Evolutionary conservation across 2,888 invertebrate genomes (phyloP), one percentile per base, ranked within the genome.

Genomic region (Stramonita haemastoma): DNA sequence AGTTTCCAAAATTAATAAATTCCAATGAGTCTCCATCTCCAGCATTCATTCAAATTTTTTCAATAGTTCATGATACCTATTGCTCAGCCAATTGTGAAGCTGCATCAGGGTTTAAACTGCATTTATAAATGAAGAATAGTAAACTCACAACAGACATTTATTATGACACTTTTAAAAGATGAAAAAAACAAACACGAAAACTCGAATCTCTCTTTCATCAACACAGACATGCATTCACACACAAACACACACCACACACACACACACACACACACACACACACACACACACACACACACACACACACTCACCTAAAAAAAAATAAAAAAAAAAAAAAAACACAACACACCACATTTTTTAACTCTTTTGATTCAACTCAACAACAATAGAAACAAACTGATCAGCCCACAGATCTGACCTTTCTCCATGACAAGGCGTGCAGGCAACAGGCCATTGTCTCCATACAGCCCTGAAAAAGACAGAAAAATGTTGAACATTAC

Each of bases 371-470:
- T 66, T 66, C 66, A 60, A 11, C 13, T 46, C 4, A 46, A 46
- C 46, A 5, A 46, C 46, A n/a, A n/a, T n/a, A n/a, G n/a, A n/a
- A n/a, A 46, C 46, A 8, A 46, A 46, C 46, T 46, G 46, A 46
- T 46, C 46, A 46, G 46, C 46, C 2, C 46, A 46, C 46, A 46
- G 46, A 46, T 46, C 86, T 91, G 91, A 95, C 95, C 94, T 93
- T 93, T 93, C n/a, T 93, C 91, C 57, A 95, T 88, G 34, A 94
- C 94, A 84, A 95, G 92, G 89, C 94, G 94, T 56, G 97, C 97
- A 88, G 98, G 98, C 90, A 97, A 94, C 89, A 98, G 96, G 87
- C 98, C 98, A 97, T 97, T 97, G 94, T 97, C 97, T 6, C 98
- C 98, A 96, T 97, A 98, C 36, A 98, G 96, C 90, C 98, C 98